Base-by-base conservation (phyloP, 2,797 vertebrate species). In the Pyrocephalus nanus region DNA sequence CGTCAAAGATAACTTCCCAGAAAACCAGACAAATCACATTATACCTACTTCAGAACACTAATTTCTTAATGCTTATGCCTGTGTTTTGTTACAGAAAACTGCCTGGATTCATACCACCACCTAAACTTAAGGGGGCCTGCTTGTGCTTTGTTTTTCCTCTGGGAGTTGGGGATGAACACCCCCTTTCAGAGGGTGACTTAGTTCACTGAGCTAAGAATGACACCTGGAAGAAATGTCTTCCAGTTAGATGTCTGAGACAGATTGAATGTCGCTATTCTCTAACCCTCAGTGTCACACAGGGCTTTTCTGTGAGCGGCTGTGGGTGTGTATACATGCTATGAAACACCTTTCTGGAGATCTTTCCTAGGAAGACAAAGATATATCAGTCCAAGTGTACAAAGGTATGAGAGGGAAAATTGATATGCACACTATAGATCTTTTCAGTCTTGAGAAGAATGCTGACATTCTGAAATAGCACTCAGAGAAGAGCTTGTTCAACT, bases 221-320 rank as follows among this genome's bases (percentile, higher is more conserved):
- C 43, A 83, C 20, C 40, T 32, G 22, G 10, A 84, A 60, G 47
- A 84, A 91, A 77, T 11, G 2, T 3, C 12, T 12, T 73, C 36
- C 34, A 17, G 50, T 51, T 29, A 11, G 50, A 30, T 27, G 3
- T 5, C 47, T 64, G 30, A 88, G 64, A 27, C 17, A 76, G 81
- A 85, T 3, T 3, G 16, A 79, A 77, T 5, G 7, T 55, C 55
- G 5, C 45, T 32, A 23, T 17, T 15, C 48, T 74, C 50, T 67
- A 47, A 71, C 54, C 43, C 36, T 86, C 32, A 30, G 8, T 0
- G 4, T 53, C 19, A 16, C 1, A 2, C 0, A 1, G 6, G 25
- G 7, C 0, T 62, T 65, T 69, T 69, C 55, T 48, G 25, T 2
- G 2, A 43, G 65, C 5, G 1, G 36, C 4, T 36, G 25, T 32